phyloP scores from a whole-genome alignment of 2,888 invertebrate genomes.

The Branchellion lobata region DNA sequence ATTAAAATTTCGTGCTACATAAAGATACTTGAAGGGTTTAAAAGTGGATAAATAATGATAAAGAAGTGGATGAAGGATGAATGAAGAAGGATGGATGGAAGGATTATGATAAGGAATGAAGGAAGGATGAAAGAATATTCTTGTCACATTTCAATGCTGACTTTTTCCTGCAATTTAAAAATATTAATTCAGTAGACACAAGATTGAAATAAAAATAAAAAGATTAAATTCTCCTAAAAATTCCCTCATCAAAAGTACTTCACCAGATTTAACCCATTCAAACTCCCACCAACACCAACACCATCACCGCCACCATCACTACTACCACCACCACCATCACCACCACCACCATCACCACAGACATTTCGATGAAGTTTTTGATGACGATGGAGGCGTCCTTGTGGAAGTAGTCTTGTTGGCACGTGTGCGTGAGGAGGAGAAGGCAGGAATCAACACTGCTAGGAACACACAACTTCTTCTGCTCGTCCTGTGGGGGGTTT shows the following conservation, averaged over 20 bases:
- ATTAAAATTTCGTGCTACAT: too few species aligned
- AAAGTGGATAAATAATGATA: too few species aligned
- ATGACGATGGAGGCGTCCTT: constrained; percentile 65
- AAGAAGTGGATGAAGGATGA: neutral
- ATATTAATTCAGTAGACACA: too few species aligned
- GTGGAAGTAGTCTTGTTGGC: constrained; percentile 66
- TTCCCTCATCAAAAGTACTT: too few species aligned
- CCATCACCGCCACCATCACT: too few species aligned
- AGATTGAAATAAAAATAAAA: too few species aligned
- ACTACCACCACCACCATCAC: too few species aligned
- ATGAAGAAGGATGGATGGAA: neutral
- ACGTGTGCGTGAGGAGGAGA: constrained; percentile 66
- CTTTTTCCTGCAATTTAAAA: constrained; percentile 1
- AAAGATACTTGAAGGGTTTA: too few species aligned
- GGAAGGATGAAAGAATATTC: neutral
- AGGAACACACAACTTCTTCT: constrained; percentile 66
- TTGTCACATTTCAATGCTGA: neutral
- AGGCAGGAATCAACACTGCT: constrained; percentile 69
- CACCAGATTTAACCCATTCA: too few species aligned
- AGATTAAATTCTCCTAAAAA: too few species aligned
- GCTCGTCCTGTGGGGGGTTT: constrained; percentile 65
- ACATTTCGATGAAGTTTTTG: constrained; percentile 63
- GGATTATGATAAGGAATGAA: neutral
- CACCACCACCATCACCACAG: too few species aligned
- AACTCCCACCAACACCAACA: too few species aligned